Base-by-base conservation (phyloP, 2,113 vertebrate genomes). In the Sakesphorus luctuosus region DNA sequence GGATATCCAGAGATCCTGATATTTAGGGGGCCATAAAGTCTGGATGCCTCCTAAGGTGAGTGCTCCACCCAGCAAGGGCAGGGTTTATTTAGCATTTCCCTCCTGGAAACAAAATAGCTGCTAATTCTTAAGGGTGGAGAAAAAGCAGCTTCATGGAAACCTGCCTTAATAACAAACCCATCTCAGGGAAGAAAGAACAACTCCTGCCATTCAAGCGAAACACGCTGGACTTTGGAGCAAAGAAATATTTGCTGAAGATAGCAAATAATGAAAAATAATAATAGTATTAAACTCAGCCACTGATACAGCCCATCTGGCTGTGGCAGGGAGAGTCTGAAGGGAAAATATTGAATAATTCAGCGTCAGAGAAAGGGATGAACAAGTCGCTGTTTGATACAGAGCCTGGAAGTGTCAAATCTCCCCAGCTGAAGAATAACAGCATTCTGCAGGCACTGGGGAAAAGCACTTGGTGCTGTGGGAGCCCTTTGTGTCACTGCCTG, bases 391-490 rank as follows among this genome's bases (percentile, higher is more conserved):
- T 91, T 77, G 88, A 95, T 62, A 52, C 71, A 66, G 78, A 92
- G 92, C 50, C 67, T 65, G 62, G 49, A 96, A 92, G 67, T 93
- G 85, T 71, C 50, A 76, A 94, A 90, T 46, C 80, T 52, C 50
- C 53, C 55, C 53, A 47, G 77, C 84, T 84, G 61, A 84, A 96
- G 95, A 97, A 94, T 78, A 91, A 76, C 89, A 94, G 95, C 87
- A 40, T 93, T 96, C 47, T 88, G 93, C 80, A 91, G 82, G 69
- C 9, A 0, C 78, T 87, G 84, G 20, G 68, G 72, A 80, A 86
- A 96, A 95, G 90, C 95, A 95, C 85, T 78, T 55, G 91, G 71
- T 93, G 86, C 92, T 94, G 61, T 95, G 50, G 89, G 89, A 91
- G 50, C 62, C 92, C 96, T 94, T 95, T 95, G 92, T 96, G 90